A percentile compares a stretch with the other conserved stretches of the same genome.
These are phyloP conservation scores for Drosophila murphyi DNA, from an alignment of 1,140 invertebrate genomes.

Conservation along the genomic window DNA sequence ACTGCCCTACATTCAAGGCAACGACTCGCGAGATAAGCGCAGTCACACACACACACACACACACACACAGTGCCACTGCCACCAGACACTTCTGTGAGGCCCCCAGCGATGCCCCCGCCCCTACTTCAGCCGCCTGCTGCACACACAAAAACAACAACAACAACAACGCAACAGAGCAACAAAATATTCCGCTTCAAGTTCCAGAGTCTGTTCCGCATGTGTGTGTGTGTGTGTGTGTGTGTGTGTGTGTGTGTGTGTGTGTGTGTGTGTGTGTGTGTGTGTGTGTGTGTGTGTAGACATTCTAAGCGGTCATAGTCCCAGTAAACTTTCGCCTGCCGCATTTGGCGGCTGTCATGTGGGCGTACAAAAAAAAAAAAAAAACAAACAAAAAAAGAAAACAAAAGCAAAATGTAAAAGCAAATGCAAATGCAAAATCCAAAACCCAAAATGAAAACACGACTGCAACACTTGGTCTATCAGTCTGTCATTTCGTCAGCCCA, in stretches of 20 bases:
- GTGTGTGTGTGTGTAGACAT: conserved; percentile 73
- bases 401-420: neutral
- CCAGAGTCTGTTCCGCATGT: conserved; percentile 67
- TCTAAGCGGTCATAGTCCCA: conserved; percentile 84
- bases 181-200: conserved; percentile 74
- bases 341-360: conserved; percentile 39
- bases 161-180: conserved; percentile 53
- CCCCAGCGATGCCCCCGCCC: conserved; percentile 44
- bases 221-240: conserved; percentile 41
- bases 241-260: conserved; percentile 66
- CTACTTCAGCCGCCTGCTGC: neutral
- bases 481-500: neutral
- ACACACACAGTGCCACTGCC: conserved; percentile 55
- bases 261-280: conserved; percentile 45
- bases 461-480: neutral
- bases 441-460: neutral
- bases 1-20: conserved; percentile 81
- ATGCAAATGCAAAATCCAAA: conserved; percentile 1
- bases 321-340: conserved; percentile 77
- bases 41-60: conserved; percentile 25
- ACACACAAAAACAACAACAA: conserved; percentile 20
- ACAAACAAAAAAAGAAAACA: neutral
- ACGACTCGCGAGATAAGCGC: conserved; percentile 78
- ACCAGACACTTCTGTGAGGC: conserved; percentile 73
- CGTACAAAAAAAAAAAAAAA: neutral